Evolutionary conservation across 2,113 vertebrate species (phyloP).

Genomic region (Pseudonaja textilis): DNA sequence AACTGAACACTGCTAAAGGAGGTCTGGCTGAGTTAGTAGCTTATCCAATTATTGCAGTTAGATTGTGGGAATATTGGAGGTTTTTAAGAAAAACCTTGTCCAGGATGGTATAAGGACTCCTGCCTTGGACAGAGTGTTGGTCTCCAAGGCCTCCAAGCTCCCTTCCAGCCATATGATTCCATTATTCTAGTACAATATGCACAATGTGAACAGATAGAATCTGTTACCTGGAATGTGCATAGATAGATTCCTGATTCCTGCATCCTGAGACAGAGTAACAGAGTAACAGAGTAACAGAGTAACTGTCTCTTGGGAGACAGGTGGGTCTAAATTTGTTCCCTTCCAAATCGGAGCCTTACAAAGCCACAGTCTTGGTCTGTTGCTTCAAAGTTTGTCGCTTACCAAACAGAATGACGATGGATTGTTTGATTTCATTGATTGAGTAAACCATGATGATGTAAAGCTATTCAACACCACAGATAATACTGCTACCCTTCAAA

Average conservation of each 20-base stretch:
- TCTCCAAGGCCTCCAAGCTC: neutral
- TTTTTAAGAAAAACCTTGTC: neutral
- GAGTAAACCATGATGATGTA: neutral
- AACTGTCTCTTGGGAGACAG: neutral
- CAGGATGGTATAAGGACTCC: neutral
- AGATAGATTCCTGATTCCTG: neutral
- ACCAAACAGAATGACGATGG: neutral
- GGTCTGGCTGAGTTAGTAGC: neutral
- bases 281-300: no score
- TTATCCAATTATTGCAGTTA: neutral
- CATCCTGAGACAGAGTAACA: neutral
- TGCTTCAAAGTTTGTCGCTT: neutral
- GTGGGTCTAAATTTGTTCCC: neutral
- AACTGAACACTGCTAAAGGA: neutral
- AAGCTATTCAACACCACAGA: no score
- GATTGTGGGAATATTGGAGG: neutral
- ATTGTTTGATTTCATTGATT: neutral
- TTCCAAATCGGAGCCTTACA: neutral
- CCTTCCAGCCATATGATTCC: neutral
- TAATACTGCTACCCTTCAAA: no score
- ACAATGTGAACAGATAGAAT: neutral
- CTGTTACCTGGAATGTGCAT: neutral
- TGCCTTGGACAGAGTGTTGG: neutral
- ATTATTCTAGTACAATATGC: neutral
- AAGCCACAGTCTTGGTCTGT: neutral